phyloP scores from a whole-genome alignment of 1,140 invertebrate genomes.

The Cotesia vestalis region DNA sequence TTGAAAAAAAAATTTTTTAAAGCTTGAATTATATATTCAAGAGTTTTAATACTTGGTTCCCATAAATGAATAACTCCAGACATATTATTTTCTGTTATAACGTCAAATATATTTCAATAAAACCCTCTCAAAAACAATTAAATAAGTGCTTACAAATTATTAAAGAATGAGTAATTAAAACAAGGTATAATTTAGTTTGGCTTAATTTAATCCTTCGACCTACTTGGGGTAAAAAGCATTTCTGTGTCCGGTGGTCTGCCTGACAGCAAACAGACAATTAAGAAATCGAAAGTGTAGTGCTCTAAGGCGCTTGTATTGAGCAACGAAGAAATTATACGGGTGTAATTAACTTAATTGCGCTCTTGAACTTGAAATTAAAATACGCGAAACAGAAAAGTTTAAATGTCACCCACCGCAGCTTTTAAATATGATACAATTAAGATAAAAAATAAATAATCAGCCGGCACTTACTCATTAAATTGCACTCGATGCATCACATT shows the following conservation, averaged over 20 bases:
- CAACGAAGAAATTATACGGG: too few relatives aligned
- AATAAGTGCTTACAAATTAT: too few relatives aligned
- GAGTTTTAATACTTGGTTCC: too few relatives aligned
- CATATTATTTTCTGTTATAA: too few relatives aligned
- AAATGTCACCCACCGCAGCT: not conserved
- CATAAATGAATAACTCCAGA: too few relatives aligned
- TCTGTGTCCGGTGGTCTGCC: not conserved
- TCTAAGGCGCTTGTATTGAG: not conserved
- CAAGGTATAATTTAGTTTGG: too few relatives aligned
- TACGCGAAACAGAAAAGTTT: too few relatives aligned
- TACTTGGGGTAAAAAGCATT: not conserved
- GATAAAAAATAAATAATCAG: not conserved
- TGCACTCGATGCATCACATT: not conserved
- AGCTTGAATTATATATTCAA: too few relatives aligned
- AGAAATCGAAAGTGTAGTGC: not conserved
- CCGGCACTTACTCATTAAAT: not conserved
- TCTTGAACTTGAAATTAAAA: constrained; percentile 5
- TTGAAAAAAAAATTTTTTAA: too few relatives aligned
- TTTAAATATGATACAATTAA: not conserved
- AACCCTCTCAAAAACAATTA: too few relatives aligned
- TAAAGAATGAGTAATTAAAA: too few relatives aligned
- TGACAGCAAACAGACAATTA: not conserved
- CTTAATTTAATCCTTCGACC: not conserved
- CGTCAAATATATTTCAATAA: too few relatives aligned
- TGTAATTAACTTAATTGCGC: constrained; percentile 8